These are phyloP conservation scores for Mustelus asterias DNA, from an alignment of 2,113 vertebrate genomes.

Conservation along the genomic window DNA sequence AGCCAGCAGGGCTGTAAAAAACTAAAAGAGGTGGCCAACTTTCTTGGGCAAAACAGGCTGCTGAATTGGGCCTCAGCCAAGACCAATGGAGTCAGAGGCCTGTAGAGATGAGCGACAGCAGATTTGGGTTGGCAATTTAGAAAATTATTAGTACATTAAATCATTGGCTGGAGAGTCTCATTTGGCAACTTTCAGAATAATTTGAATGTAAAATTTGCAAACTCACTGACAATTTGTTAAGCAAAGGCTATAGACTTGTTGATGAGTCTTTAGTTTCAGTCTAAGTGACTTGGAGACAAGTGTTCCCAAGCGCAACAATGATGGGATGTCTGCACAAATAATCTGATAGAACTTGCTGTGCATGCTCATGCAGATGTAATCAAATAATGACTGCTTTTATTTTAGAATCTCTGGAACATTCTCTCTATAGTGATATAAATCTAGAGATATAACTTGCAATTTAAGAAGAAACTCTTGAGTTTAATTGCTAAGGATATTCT, in stretches of 20 bases:
- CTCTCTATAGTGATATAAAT: neutral
- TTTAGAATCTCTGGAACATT: neutral
- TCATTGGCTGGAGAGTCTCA: neutral
- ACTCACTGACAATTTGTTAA: neutral
- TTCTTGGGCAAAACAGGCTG: neutral
- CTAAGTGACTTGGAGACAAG: neutral
- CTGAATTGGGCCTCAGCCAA: neutral
- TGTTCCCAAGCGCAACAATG: neutral
- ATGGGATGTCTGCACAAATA: neutral
- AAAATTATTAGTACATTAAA: neutral
- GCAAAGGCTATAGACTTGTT: neutral
- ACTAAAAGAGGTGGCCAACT: neutral
- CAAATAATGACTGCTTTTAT: neutral
- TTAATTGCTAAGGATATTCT: neutral
- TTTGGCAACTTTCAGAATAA: neutral
- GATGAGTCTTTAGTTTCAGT: neutral
- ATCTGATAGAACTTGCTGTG: neutral
- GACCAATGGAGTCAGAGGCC: neutral
- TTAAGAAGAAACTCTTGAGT: neutral
- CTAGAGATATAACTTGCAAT: neutral
- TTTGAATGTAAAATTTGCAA: neutral
- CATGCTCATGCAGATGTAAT: neutral
- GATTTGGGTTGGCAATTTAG: neutral
- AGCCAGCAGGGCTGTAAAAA: neutral
- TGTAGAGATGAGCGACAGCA: neutral